Base-by-base conservation (phyloP, 2,888 invertebrate species). In the Lycaena phlaeas region DNA sequence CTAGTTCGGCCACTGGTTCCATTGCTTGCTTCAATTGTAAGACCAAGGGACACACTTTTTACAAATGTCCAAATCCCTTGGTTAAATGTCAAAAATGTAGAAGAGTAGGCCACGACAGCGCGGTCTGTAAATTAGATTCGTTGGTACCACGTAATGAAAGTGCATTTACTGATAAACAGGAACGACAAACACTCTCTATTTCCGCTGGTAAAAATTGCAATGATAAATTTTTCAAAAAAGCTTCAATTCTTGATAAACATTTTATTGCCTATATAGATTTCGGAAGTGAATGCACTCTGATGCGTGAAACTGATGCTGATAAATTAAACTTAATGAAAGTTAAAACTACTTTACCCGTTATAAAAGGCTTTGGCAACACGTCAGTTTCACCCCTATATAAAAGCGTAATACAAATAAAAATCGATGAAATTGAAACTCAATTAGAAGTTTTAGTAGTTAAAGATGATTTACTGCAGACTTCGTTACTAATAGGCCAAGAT, bases 231-330 rank as follows among this genome's bases (percentile, higher is more conserved):
- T 27, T 27, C 4, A 27, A 27, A 27, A 4, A n/a, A n/a, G 10
- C 10, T 4, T 2, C 10, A 12, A 14, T 37, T 2, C 27, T 27
- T 10, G 37, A 26, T n/a, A 4, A 10, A 18, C 3, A 18, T 4
- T 18, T 18, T 18, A 5, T 18, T 5, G 18, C 18, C 3, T 27
- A 14, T 15, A 37, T 37, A 15, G 37, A 37, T 27, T 38, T 38
- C n/a, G 38, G 38, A 12, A 38, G 38, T 22, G 38, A 38, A 29
- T 36, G 25, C 18, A 38, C 29, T 3, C 14, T 29, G 1, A n/a
- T 38, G 17, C 9, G 17, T 3, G 5, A 18, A 22, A 15, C 29
- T n/a, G 18, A 10, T 11, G 38, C 38, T 5, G 6, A 28, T 7
- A 11, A 14, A 12, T 12, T 29, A 11, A 28, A 38, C 6, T 18